These are phyloP conservation scores for Thaumatotibia leucotreta DNA, from an alignment of 1,140 invertebrate genomes.

Conservation along the genomic window DNA sequence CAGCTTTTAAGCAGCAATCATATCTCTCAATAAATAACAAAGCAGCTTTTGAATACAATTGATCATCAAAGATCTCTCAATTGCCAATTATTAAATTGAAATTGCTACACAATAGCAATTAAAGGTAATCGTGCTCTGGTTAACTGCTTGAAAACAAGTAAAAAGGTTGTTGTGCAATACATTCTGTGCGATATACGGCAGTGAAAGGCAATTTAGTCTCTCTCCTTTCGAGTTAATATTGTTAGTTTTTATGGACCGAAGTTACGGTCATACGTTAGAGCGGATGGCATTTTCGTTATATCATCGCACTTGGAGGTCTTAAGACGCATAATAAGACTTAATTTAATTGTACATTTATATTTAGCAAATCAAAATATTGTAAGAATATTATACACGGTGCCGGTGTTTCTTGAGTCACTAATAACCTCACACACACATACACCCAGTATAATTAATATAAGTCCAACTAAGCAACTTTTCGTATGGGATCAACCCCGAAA, in stretches of 20 bases:
- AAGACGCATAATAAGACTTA: not conserved
- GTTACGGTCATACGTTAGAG: constrained; percentile 3
- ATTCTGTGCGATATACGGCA: constrained; percentile 1
- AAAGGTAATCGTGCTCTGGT: not conserved
- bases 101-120: not conserved
- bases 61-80: not conserved
- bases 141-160: constrained; percentile 12
- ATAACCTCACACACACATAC: no score
- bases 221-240: constrained; percentile 11
- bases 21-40: not conserved
- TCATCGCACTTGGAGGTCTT: not conserved
- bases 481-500: no score
- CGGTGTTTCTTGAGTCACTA: no score
- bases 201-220: constrained; percentile 9
- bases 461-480: no score
- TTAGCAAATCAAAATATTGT: no score
- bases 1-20: not conserved
- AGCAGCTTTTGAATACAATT: not conserved
- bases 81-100: not conserved
- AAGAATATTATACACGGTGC: no score
- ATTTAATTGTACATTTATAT: no score
- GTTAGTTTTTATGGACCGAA: constrained; percentile 1
- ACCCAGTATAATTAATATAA: no score
- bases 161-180: constrained; percentile 5
- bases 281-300: not conserved